A percentile compares a stretch with the other conserved stretches of the same genome.
Evolutionary conservation across 1,140 invertebrate genomes (phyloP).

Genomic region (Uloborus diversus): DNA sequence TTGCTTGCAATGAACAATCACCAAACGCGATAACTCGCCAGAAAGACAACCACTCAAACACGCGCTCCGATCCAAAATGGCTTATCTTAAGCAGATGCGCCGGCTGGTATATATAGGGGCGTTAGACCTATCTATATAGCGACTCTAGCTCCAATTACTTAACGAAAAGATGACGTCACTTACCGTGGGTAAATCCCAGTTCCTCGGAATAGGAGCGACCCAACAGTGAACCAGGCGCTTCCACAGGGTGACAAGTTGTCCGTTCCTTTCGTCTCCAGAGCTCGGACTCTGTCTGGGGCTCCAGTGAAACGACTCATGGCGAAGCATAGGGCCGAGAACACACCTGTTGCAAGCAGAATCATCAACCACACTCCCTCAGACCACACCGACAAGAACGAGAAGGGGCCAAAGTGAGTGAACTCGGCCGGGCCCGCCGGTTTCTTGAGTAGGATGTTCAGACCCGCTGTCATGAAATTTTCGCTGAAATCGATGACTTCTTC

Average conservation of each 20-base stretch:
- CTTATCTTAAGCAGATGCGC: too few species aligned
- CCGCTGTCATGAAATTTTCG: conserved; percentile 10
- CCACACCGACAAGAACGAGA: conserved; percentile 19
- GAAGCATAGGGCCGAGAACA: not conserved
- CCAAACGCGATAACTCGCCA: too few species aligned
- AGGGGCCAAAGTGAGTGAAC: not conserved
- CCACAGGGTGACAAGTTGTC: conserved; percentile 33
- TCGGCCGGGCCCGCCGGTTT: not conserved
- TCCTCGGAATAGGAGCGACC: not conserved
- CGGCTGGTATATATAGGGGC: too few species aligned
- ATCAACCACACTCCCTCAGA: not conserved
- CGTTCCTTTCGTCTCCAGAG: conserved; percentile 32
- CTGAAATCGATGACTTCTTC: not conserved
- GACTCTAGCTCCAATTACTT: too few species aligned
- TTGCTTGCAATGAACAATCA: too few species aligned
- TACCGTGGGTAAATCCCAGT: conserved; percentile 45
- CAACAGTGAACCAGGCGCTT: conserved; percentile 15
- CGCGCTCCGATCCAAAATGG: too few species aligned
- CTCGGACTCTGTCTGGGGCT: conserved; percentile 25
- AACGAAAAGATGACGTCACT: not conserved
- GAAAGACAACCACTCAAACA: too few species aligned
- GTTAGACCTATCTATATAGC: too few species aligned
- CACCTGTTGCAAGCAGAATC: not conserved
- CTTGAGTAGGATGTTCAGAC: conserved; percentile 10
- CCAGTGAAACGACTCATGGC: not conserved